Percentiles rank a stretch among this genome's conserved stretches.
These are phyloP conservation scores for Arctopsyche grandis DNA, from an alignment of 1,140 invertebrate genomes.

Conservation along the genomic window DNA sequence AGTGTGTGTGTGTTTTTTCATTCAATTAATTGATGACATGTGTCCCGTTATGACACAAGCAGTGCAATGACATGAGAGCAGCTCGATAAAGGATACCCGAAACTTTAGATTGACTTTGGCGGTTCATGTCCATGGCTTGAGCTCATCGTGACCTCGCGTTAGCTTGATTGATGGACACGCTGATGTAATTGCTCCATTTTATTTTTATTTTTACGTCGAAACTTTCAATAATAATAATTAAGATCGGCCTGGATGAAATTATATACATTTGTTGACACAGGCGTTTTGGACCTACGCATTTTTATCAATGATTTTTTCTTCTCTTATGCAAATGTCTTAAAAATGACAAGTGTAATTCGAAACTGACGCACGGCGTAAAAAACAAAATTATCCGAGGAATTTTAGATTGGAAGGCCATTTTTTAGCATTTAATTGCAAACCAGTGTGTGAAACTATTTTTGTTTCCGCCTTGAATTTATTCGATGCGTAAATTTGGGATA, in stretches of 20 bases:
- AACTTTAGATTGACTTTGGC: background rate
- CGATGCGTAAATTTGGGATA: too few species aligned
- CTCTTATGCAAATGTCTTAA: background rate
- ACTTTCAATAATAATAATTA: constrained; percentile 13
- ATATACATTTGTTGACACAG: background rate
- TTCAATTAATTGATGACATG: background rate
- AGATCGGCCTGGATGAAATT: background rate
- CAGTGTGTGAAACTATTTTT: too few species aligned
- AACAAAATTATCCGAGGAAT: too few species aligned
- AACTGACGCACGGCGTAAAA: background rate
- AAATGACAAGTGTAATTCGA: constrained; percentile 9
- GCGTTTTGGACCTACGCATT: constrained; percentile 3
- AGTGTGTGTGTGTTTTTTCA: too few species aligned
- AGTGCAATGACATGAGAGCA: background rate
- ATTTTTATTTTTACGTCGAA: constrained; percentile 12
- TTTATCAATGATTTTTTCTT: background rate
- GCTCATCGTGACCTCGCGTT: background rate
- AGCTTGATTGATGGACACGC: constrained; percentile 21
- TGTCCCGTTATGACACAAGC: background rate
- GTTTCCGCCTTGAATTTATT: too few species aligned
- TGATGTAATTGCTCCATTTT: constrained; percentile 32
- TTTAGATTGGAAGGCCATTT: too few species aligned
- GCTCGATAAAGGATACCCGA: background rate
- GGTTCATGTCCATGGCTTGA: background rate
- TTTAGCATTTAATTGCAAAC: too few species aligned